phyloP scores from a whole-genome alignment of 2,888 invertebrate species.

The Stenoptilia bipunctidactyla region DNA sequence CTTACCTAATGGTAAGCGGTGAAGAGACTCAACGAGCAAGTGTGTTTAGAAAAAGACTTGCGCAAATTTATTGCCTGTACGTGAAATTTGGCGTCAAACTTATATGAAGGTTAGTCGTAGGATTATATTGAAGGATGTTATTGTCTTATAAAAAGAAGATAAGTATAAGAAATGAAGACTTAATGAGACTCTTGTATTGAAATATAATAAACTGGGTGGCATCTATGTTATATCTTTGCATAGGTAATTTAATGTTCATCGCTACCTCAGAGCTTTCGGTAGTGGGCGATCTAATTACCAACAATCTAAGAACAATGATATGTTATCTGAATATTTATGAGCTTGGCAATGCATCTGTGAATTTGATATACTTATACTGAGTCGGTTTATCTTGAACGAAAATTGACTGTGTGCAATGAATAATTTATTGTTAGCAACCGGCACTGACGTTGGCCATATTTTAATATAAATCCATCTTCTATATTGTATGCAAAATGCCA shows the following conservation, averaged over 20 bases:
- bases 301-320: conserved; percentile 64
- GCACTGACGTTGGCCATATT: conserved; percentile 66
- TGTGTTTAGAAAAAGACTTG: no score
- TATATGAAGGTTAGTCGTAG: no score
- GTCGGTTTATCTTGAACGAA: conserved; percentile 57
- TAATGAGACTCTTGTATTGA: conserved; percentile 39
- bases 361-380: conserved; percentile 30
- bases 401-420: conserved; percentile 67
- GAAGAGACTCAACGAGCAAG: no score
- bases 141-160: no score
- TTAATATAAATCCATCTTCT: conserved; percentile 70
- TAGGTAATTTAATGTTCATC: conserved; percentile 52
- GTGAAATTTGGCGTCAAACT: no score
- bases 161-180: conserved; percentile 26
- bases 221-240: conserved; percentile 19
- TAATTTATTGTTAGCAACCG: conserved; percentile 66
- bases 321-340: conserved; percentile 67
- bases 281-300: conserved; percentile 67
- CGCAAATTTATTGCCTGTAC: not conserved
- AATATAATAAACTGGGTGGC: conserved; percentile 26
- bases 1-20: no score
- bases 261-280: conserved; percentile 52
- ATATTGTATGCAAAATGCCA: conserved; percentile 71
- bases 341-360: conserved; percentile 28
- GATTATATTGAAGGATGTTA: no score